A percentile compares a stretch with the other conserved stretches of the same genome.
phyloP scores from a whole-genome alignment of 2,113 vertebrate species.

The Ranitomeya imitator region DNA sequence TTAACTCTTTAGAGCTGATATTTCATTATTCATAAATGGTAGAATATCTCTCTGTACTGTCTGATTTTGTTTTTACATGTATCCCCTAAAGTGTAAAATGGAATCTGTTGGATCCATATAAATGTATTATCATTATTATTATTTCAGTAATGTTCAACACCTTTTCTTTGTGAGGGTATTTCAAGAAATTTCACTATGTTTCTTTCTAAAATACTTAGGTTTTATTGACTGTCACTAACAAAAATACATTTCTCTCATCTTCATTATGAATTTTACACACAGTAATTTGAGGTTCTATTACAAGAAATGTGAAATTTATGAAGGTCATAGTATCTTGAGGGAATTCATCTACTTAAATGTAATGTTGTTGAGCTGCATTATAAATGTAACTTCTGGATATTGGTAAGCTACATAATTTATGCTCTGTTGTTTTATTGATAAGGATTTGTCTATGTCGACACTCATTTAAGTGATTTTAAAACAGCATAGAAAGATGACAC shows the following conservation, averaged over 20 bases:
- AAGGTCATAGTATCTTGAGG: neutral
- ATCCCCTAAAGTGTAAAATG: too few relatives aligned
- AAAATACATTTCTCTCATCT: neutral
- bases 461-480: slow-evolving; percentile 27
- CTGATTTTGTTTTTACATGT: too few relatives aligned
- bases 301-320: neutral
- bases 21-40: too few relatives aligned
- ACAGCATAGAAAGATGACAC: neutral
- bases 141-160: too few relatives aligned
- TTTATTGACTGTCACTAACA: neutral
- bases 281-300: neutral
- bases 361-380: neutral
- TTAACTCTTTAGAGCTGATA: too few relatives aligned
- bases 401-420: slow-evolving; percentile 4
- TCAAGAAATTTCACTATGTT: neutral
- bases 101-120: too few relatives aligned
- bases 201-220: neutral
- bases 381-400: neutral
- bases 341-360: neutral
- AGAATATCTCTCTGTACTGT: too few relatives aligned
- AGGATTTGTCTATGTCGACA: neutral
- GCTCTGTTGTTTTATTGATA: slow-evolving; percentile 1
- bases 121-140: too few relatives aligned
- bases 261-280: neutral
- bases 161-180: neutral